Evolutionary conservation across 1,140 invertebrate species (phyloP).

Genomic region (Pseudomyrmex flavicornis): DNA sequence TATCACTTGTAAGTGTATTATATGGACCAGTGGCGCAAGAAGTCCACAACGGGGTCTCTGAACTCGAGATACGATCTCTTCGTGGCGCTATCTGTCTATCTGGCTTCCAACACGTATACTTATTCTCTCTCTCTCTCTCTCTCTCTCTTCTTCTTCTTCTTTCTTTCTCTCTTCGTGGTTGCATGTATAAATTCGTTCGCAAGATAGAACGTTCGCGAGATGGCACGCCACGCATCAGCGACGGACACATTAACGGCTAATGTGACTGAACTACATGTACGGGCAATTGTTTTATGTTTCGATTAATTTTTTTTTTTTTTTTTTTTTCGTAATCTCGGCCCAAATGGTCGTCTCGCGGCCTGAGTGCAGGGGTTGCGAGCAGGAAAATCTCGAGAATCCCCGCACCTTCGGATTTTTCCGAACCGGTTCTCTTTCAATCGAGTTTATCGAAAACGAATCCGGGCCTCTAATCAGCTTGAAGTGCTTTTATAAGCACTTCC

Average conservation of each 20-base stretch:
- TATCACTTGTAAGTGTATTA: conserved; percentile 69
- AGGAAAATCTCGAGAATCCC: too few species aligned
- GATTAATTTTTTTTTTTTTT: too few species aligned
- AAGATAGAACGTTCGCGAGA: background rate
- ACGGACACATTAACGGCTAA: background rate
- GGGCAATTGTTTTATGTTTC: too few species aligned
- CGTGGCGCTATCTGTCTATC: conserved; percentile 68
- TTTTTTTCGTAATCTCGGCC: too few species aligned
- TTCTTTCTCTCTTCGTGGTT: conserved; percentile 27
- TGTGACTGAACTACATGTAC: background rate
- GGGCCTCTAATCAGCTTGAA: too few species aligned
- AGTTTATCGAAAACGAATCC: too few species aligned
- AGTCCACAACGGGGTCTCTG: conserved; percentile 66
- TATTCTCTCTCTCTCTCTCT: conserved; percentile 14
- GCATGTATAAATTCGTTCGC: conserved; percentile 29
- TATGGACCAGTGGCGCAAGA: conserved; percentile 68
- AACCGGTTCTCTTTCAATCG: too few species aligned
- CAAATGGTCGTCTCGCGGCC: too few species aligned
- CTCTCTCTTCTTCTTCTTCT: background rate
- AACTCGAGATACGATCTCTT: conserved; percentile 70
- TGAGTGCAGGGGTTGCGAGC: too few species aligned
- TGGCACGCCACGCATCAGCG: background rate
- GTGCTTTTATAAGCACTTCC: too few species aligned
- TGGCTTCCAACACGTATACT: conserved; percentile 48
- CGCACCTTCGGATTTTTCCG: too few species aligned